Evolutionary conservation across 2,797 vertebrate species (phyloP), one percentile per base, ranked within the genome.

Genomic region (Myotis planiceps): DNA sequence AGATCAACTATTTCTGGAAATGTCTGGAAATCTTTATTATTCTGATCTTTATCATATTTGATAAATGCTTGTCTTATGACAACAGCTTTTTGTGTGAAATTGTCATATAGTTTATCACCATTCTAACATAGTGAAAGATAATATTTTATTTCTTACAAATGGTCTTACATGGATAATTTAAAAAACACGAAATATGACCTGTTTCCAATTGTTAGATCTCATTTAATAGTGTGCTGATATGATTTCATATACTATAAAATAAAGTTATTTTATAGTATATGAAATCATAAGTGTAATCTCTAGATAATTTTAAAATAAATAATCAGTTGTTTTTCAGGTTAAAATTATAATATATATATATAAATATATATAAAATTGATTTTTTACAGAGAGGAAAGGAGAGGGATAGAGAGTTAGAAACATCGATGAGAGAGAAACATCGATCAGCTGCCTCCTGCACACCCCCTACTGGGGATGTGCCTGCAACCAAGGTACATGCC

Each of bases 101-200:
- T 25, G 15, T 80, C 23, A 29, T 63, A 47, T 12, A 88, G n/a
- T 65, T 80, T 68, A 6, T 83, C 34, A 80, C 2, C 10, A 39
- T 53, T 83, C 39, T 19, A 91, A 89, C 6, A 39, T 10, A 19
- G 1, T 45, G 58, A 88, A 93, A 63, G 13, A 74, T 65, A 74
- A 34, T 25, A 34, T 25, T 85, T 51, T 82, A 81, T 63, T 45
- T 75, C 63, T 94, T 86, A 83, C 4, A 60, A 88, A 86, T 86
- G 6, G 10, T 58, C 37, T 88, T 66, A 63, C 9, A 34, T 90
- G 14, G 7, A 14, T 65, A 78, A 88, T 80, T 87, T 39, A 29
- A 95, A 88, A 15, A 96, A 63, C 42, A 65, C 58, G 34, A 87
- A 87, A 63, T 83, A 9, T 47, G 34, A 84, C 76, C 83, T 96